Evolutionary conservation across 2,888 invertebrate species (phyloP), one percentile per base, ranked within the genome.

Genomic region (Lottia scabra): DNA sequence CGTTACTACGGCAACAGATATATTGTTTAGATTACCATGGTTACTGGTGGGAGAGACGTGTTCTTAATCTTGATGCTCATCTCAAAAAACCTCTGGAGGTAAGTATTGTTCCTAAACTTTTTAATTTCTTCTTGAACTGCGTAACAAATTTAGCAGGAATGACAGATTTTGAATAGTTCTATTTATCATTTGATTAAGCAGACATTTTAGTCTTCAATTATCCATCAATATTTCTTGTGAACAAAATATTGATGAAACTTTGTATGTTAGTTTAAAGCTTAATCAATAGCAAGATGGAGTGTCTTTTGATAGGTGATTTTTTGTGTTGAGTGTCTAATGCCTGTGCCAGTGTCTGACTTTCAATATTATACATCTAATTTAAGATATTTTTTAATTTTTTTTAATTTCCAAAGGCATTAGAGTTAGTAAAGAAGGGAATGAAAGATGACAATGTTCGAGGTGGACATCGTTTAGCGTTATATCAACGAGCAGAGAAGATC

Each of bases 11-110:
- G 0, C 93, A 93, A 83, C 84, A 85, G 1, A 76, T 81, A 2
- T 91, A 90, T 79, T 89, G 89, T 74, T 71, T 76, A 27, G 85
- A 88, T 71, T 86, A 86, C 69, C 84, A 90, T 44, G 91, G 93
- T 2, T 83, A 86, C 65, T 91, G 91, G 90, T 93, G 91, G 85
- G 92, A 92, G 38, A 91, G 94, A 78, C 91, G 93, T 71, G 92
- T 93, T 0, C 89, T 94, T 0, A 92, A 94, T 79, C 87, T 92
- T 30, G 92, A 93, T 69, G 91, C 90, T 74, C 91, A 92, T 83
- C 81, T 92, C 44, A 91, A 91, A 78, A 79, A 86, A 48, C 87
- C 86, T n/a, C 73, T 78, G 43, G 74, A 89, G 83, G 90, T 90
- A 74, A 68, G 6, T 16, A 45, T 6, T 12, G 23, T 43, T n/a